Evolutionary conservation across 2,888 invertebrate species (phyloP), one percentile per base, ranked within the genome.

Genomic region (Theretra japonica): DNA sequence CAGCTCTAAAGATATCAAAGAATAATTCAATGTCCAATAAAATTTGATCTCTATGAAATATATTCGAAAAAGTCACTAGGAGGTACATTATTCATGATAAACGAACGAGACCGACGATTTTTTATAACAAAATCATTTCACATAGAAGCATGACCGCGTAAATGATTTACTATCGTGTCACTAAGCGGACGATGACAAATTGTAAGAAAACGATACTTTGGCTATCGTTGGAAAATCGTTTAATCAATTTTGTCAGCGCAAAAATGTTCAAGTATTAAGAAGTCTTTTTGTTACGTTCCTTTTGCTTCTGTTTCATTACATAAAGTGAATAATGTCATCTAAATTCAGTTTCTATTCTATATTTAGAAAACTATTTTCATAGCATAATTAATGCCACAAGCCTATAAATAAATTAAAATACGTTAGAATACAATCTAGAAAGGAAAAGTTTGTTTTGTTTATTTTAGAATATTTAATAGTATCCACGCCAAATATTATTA

Each of bases 141-240:
- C 28, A 25, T 25, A 59, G 69, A 60, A 65, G 41, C 28, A 60
- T 23, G 33, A 57, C 25, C 58, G 30, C 57, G 68, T 65, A 48
- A 65, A 65, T 60, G 69, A 69, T 69, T 72, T 69, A 69, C 21
- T 72, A 53, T 53, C 25, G 69, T 53, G 69, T 60, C 53, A 60
- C 30, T 17, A 58, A 50, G n/a, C 3, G 25, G 59, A 53, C 30
- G 53, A 72, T 68, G 50, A 59, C 50, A 72, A 72, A 72, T 69
- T 53, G 53, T 72, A 33, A 59, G 30, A 48, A 65, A 65, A 65
- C 65, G 48, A 65, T 48, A 65, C 23, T 48, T 23, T 21, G 30
- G 28, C 41, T 41, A 65, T 48, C 23, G 48, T 15, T 65, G 62
- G 41, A 33, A 62, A 62, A 41, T 8, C 65, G 48, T 23, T 6